phyloP scores from a whole-genome alignment of 2,888 invertebrate genomes.

The Spisula solida region DNA sequence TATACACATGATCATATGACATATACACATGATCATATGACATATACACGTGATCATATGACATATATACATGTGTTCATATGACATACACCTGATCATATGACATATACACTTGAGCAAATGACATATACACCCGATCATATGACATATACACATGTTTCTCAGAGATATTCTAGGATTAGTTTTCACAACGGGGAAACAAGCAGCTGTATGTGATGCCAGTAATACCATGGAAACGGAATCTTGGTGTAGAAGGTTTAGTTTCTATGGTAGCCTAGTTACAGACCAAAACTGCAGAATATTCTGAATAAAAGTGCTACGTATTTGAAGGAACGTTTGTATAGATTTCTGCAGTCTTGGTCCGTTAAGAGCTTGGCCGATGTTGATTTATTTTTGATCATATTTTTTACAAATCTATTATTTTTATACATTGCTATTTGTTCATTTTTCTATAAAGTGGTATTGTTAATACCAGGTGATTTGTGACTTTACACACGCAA shows the following conservation, averaged over 20 bases:
- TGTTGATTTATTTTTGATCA: conserved; percentile 82
- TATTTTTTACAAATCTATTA: conserved; percentile 85
- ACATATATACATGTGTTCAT: too few species aligned
- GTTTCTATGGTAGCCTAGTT: conserved; percentile 53
- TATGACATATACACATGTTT: conserved; percentile 25
- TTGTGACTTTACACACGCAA: conserved; percentile 73
- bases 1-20: conserved; percentile 19
- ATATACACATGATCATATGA: conserved; percentile 19
- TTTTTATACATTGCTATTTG: conserved; percentile 85
- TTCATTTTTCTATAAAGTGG: conserved; percentile 76
- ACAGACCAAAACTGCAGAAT: conserved; percentile 42
- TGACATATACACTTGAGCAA: too few species aligned
- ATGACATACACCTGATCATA: too few species aligned
- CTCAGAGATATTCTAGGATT: conserved; percentile 46
- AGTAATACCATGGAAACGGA: conserved; percentile 52
- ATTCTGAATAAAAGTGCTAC: conserved; percentile 36
- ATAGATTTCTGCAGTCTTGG: conserved; percentile 43
- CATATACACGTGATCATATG: conserved; percentile 1
- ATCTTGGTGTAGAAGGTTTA: conserved; percentile 16
- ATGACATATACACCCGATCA: neutral
- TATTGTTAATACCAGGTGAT: conserved; percentile 69
- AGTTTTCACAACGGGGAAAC: conserved; percentile 72
- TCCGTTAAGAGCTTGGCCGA: conserved; percentile 68
- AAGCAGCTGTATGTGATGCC: conserved; percentile 72
- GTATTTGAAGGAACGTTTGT: conserved; percentile 7